Percentiles rank a stretch among this genome's conserved stretches.
These are phyloP conservation scores for Drosophila sechellia DNA, from an alignment of 1,140 invertebrate species.

Conservation along the genomic window DNA sequence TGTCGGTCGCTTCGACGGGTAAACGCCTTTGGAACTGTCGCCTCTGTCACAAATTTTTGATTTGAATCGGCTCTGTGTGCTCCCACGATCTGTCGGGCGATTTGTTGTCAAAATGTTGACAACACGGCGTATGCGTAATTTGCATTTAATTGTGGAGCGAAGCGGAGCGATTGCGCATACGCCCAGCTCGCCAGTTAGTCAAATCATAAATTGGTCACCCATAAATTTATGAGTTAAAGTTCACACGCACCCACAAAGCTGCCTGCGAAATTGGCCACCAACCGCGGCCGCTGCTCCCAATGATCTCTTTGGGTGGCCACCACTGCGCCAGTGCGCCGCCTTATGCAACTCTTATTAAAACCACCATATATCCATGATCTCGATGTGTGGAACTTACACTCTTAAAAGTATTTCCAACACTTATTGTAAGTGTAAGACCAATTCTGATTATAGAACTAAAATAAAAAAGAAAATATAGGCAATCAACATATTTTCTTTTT, in stretches of 20 bases:
- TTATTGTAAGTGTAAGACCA: too few relatives aligned
- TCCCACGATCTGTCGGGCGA: slow-evolving; percentile 73
- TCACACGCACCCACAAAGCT: slow-evolving; percentile 68
- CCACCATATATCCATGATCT: slow-evolving; percentile 46
- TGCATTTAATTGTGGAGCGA: slow-evolving; percentile 57
- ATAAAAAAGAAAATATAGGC: too few relatives aligned
- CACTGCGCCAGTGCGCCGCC: slow-evolving; percentile 18
- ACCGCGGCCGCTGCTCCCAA: slow-evolving; percentile 30
- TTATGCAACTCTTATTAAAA: slow-evolving; percentile 77
- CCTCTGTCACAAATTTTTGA: slow-evolving; percentile 52
- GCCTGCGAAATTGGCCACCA: slow-evolving; percentile 62
- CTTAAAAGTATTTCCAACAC: too few relatives aligned
- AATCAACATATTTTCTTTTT: too few relatives aligned
- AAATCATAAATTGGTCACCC: slow-evolving; percentile 67
- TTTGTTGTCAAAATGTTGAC: slow-evolving; percentile 63
- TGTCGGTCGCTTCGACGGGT: slow-evolving; percentile 38
- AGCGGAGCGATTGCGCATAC: slow-evolving; percentile 57
- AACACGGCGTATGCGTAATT: slow-evolving; percentile 67
- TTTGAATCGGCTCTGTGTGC: slow-evolving; percentile 27
- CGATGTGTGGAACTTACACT: background rate
- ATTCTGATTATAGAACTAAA: too few relatives aligned
- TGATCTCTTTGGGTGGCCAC: slow-evolving; percentile 57
- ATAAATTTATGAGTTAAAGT: slow-evolving; percentile 75
- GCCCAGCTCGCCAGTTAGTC: slow-evolving; percentile 52
- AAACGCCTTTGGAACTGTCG: slow-evolving; percentile 56